Percentiles rank a stretch among this genome's conserved stretches.
Evolutionary conservation across 2,113 vertebrate species (phyloP).

Genomic region (Rhinopomastus cyanomelas): DNA sequence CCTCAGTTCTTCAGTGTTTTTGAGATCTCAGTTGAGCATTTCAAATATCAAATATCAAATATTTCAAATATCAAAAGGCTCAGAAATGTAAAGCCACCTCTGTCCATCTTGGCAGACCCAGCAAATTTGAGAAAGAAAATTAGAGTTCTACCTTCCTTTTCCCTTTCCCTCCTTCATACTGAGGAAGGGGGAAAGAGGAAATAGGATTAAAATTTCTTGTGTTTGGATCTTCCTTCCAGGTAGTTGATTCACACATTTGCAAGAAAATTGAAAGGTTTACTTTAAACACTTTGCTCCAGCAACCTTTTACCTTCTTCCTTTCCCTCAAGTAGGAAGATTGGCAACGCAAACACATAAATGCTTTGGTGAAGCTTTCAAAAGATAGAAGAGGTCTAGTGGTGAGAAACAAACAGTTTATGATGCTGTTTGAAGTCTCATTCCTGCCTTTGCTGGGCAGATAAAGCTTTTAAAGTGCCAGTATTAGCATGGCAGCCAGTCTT

Average conservation of each 20-base stretch:
- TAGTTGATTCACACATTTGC: not conserved
- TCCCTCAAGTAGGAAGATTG: slow-evolving; percentile 2
- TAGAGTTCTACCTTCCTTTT: not conserved
- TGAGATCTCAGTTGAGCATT: not conserved
- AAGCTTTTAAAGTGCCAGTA: slow-evolving; percentile 22
- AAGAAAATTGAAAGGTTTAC: not conserved
- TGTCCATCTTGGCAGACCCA: not conserved
- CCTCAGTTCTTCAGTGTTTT: not conserved
- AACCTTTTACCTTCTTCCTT: not conserved
- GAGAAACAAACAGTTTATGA: slow-evolving; percentile 54
- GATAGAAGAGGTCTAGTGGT: slow-evolving; percentile 5
- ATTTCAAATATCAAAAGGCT: not conserved
- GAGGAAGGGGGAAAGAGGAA: not conserved
- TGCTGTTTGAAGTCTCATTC: slow-evolving; percentile 58
- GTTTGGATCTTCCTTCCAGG: not conserved
- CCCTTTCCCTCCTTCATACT: not conserved
- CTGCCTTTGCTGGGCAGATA: slow-evolving; percentile 16
- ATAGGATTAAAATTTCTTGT: not conserved
- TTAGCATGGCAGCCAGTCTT: slow-evolving; percentile 2
- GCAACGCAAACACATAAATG: not conserved
- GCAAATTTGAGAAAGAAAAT: not conserved
- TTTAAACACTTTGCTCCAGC: not conserved
- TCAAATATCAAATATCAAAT: not conserved
- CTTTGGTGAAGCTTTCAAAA: not conserved
- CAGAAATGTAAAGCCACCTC: not conserved